phyloP scores from a whole-genome alignment of 2,888 invertebrate species.

The Leuctra nigra region DNA sequence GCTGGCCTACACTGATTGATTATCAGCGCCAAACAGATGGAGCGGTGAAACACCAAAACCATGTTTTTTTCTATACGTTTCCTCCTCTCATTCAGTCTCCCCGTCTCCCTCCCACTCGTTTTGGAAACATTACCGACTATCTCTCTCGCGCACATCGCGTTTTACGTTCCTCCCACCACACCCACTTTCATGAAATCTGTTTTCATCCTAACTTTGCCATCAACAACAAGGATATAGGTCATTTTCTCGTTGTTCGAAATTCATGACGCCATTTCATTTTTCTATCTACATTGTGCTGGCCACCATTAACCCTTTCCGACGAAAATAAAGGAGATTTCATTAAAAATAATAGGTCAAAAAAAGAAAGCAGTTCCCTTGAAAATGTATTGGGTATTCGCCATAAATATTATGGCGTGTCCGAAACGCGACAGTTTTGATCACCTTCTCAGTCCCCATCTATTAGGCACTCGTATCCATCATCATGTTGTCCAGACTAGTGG shows the following conservation, averaged over 20 bases:
- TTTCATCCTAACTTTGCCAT: background rate
- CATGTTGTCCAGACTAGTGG: background rate
- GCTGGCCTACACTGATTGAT: slow-evolving; percentile 12
- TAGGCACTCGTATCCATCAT: background rate
- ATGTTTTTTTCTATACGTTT: slow-evolving; percentile 1
- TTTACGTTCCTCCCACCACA: background rate
- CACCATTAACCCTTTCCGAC: background rate
- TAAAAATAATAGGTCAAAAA: background rate
- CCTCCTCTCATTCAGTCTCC: background rate
- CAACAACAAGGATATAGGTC: background rate
- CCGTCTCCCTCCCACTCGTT: background rate
- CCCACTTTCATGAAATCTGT: background rate
- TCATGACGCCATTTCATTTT: background rate
- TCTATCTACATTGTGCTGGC: background rate
- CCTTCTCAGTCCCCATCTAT: background rate
- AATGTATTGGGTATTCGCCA: too few species aligned
- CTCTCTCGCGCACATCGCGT: background rate
- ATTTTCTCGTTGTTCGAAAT: background rate
- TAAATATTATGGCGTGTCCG: background rate
- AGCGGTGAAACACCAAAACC: slow-evolving; percentile 11
- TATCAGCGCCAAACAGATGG: background rate
- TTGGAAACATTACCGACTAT: background rate
- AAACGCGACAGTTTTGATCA: too few species aligned
- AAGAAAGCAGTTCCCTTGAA: too few species aligned
- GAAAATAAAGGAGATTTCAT: background rate